Evolutionary conservation across 2,797 vertebrate species (phyloP).

Genomic region (Hemitrygon akajei): DNA sequence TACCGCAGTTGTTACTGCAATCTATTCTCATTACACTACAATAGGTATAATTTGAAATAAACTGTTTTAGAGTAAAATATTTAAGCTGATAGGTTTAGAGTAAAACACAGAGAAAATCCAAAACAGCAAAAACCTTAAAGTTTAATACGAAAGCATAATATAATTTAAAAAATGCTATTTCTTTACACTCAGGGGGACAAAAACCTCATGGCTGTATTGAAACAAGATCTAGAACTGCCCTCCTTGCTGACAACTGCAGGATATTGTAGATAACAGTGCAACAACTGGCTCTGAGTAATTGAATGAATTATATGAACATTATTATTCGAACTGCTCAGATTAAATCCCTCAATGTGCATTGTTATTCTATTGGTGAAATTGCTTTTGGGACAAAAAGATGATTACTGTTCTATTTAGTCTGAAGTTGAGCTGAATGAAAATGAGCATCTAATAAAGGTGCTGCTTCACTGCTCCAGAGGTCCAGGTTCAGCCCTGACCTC

Average conservation of each 20-base stretch:
- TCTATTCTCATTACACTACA: background rate
- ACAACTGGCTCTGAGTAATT: background rate
- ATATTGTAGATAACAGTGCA: background rate
- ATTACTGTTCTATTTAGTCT: background rate
- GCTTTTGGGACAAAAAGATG: background rate
- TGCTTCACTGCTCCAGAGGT: too few relatives aligned
- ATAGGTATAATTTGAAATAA: background rate
- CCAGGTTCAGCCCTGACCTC: too few relatives aligned
- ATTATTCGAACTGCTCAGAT: constrained; percentile 12
- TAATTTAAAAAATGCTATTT: background rate
- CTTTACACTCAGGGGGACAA: background rate
- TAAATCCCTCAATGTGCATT: background rate
- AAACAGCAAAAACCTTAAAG: background rate
- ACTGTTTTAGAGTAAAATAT: background rate
- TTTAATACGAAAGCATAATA: background rate
- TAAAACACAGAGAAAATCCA: background rate
- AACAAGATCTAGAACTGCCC: too few relatives aligned
- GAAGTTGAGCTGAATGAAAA: background rate
- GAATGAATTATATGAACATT: background rate
- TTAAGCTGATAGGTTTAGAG: background rate
- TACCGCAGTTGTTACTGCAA: background rate
- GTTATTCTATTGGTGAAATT: background rate
- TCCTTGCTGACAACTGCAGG: background rate
- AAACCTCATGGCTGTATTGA: background rate
- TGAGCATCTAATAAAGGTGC: too few relatives aligned